These are phyloP conservation scores for Agrochola lota DNA, from an alignment of 2,888 invertebrate species.

Conservation along the genomic window DNA sequence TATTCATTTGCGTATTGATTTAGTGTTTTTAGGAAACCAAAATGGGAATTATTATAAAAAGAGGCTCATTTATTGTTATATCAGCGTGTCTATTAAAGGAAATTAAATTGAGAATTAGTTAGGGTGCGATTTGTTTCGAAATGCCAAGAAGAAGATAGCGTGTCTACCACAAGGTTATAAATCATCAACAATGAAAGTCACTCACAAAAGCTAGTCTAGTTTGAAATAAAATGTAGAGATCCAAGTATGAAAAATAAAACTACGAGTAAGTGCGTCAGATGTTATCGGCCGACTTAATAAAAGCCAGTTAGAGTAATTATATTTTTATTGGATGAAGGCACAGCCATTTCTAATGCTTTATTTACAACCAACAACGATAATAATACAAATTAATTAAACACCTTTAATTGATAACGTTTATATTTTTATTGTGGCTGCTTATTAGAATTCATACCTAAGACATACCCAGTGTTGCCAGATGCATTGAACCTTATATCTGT, in stretches of 20 bases:
- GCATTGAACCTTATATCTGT: too few species aligned
- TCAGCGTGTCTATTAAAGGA: neutral
- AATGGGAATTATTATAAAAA: too few species aligned
- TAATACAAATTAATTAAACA: conserved; percentile 18
- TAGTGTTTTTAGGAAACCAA: too few species aligned
- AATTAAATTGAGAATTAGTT: neutral
- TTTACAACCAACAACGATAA: conserved; percentile 32
- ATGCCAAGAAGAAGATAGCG: neutral
- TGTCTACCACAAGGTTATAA: neutral
- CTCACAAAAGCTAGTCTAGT: neutral
- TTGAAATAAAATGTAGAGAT: conserved; percentile 16
- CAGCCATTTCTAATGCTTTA: conserved; percentile 23
- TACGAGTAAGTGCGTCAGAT: neutral
- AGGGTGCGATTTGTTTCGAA: neutral
- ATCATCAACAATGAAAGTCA: neutral
- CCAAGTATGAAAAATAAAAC: conserved; percentile 13
- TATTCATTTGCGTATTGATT: too few species aligned
- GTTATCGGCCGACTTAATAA: conserved; percentile 45
- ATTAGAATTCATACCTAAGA: neutral
- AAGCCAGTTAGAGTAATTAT: conserved; percentile 51
- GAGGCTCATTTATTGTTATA: too few species aligned
- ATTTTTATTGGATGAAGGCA: conserved; percentile 44
- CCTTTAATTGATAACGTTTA: neutral
- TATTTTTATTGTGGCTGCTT: neutral
- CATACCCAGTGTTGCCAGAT: too few species aligned